A percentile compares a stretch with the other conserved stretches of the same genome.
Evolutionary conservation across 2,888 invertebrate species (phyloP).

Genomic region (Gisinianus flammeolus): DNA sequence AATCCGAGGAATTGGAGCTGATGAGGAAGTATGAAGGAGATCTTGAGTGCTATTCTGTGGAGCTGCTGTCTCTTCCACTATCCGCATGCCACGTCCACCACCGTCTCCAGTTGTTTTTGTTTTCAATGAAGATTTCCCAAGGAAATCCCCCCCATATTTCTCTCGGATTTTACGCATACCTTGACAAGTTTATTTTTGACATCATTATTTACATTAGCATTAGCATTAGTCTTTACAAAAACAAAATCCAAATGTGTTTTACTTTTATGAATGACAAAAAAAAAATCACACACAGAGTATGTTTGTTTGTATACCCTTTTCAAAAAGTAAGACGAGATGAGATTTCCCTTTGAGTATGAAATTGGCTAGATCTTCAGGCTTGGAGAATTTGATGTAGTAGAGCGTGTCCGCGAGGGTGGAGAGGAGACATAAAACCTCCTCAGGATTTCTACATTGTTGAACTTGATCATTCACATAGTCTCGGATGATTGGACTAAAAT

Average conservation of each 20-base stretch:
- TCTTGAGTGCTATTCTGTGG: not conserved
- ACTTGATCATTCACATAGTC: not conserved
- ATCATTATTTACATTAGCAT: too few relatives aligned
- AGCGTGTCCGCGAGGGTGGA: not conserved
- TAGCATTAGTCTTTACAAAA: too few relatives aligned
- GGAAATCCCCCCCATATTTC: too few relatives aligned
- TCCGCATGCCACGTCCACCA: too few relatives aligned
- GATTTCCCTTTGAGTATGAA: not conserved
- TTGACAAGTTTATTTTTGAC: too few relatives aligned
- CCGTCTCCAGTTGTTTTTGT: too few relatives aligned
- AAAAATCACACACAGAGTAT: too few relatives aligned
- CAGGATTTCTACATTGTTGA: not conserved
- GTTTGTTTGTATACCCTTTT: not conserved
- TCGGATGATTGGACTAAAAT: not conserved
- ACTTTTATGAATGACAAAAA: too few relatives aligned
- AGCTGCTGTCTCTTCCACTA: not conserved
- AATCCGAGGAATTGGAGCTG: not conserved
- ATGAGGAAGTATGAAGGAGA: not conserved
- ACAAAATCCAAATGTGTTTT: too few relatives aligned
- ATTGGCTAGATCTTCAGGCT: not conserved
- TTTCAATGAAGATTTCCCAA: too few relatives aligned
- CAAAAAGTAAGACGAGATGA: not conserved
- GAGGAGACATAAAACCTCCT: not conserved
- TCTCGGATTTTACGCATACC: too few relatives aligned
- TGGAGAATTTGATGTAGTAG: not conserved